Evolutionary conservation across 2,113 vertebrate genomes (phyloP).

Genomic region (Ammodytes marinus): DNA sequence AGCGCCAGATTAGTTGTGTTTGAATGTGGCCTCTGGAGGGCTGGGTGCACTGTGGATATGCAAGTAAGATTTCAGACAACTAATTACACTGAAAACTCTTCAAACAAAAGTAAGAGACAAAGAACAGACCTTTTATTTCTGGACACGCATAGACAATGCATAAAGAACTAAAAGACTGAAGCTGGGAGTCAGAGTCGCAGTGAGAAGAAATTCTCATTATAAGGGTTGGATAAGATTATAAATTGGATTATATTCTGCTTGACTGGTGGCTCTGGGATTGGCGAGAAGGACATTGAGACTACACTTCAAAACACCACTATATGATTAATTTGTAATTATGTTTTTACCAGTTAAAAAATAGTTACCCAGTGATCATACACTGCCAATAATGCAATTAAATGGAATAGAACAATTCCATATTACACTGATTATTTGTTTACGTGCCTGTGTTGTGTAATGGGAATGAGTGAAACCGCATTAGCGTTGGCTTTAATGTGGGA

Average conservation of each 20-base stretch:
- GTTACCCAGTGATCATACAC: constrained; percentile 50
- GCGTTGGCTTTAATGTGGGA: constrained; percentile 63
- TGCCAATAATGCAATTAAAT: constrained; percentile 44
- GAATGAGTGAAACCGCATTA: constrained; percentile 64
- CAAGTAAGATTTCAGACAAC: constrained; percentile 73
- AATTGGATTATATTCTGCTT: constrained; percentile 18
- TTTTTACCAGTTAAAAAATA: constrained; percentile 29
- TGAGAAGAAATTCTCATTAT: neutral
- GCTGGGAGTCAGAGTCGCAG: neutral
- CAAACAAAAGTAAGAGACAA: constrained; percentile 46
- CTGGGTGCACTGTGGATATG: constrained; percentile 58
- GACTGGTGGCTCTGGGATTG: neutral
- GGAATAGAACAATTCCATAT: constrained; percentile 50
- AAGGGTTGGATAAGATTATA: constrained; percentile 2
- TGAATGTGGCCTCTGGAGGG: constrained; percentile 68
- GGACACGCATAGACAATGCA: neutral
- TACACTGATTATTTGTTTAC: constrained; percentile 63
- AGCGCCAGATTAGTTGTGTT: constrained; percentile 63
- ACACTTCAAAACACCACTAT: neutral
- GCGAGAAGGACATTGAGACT: neutral
- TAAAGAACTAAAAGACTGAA: neutral
- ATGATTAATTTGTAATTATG: constrained; percentile 9
- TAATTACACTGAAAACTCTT: constrained; percentile 65
- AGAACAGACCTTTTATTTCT: constrained; percentile 33
- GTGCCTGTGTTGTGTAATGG: constrained; percentile 46